phyloP scores from a whole-genome alignment of 2,888 invertebrate genomes.

The Hemithea aestivaria region DNA sequence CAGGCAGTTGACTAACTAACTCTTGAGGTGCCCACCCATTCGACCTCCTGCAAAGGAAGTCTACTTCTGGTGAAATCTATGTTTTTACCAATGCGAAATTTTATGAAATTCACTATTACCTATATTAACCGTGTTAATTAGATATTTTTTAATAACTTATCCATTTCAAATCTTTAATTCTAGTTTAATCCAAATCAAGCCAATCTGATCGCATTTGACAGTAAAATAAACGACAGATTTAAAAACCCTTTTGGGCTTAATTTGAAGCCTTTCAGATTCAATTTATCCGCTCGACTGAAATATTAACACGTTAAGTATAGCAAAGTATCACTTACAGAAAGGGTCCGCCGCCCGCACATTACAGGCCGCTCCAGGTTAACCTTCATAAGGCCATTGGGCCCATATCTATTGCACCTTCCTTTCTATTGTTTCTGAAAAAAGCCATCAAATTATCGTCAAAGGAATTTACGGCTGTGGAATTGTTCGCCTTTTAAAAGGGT shows the following conservation, averaged over 20 bases:
- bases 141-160: too few species aligned
- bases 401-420: constrained; percentile 27
- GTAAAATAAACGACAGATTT: background rate
- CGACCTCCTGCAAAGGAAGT: too few species aligned
- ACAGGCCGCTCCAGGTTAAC: constrained; percentile 19
- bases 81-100: too few species aligned
- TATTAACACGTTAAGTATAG: constrained; percentile 24
- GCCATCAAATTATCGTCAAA: constrained; percentile 27
- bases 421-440: constrained; percentile 29
- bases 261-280: constrained; percentile 19
- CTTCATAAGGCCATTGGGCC: constrained; percentile 24
- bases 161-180: too few species aligned
- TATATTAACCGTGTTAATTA: too few species aligned
- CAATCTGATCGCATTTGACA: background rate
- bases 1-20: too few species aligned
- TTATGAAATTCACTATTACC: too few species aligned
- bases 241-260: constrained; percentile 1
- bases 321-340: constrained; percentile 26
- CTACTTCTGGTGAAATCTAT: too few species aligned
- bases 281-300: constrained; percentile 15
- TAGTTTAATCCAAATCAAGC: too few species aligned
- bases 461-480: constrained; percentile 22
- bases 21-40: too few species aligned
- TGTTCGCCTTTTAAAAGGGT: constrained; percentile 39
- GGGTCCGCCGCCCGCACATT: constrained; percentile 18